These are phyloP conservation scores for Chionoecetes opilio DNA, from an alignment of 1,140 invertebrate genomes.

Conservation along the genomic window DNA sequence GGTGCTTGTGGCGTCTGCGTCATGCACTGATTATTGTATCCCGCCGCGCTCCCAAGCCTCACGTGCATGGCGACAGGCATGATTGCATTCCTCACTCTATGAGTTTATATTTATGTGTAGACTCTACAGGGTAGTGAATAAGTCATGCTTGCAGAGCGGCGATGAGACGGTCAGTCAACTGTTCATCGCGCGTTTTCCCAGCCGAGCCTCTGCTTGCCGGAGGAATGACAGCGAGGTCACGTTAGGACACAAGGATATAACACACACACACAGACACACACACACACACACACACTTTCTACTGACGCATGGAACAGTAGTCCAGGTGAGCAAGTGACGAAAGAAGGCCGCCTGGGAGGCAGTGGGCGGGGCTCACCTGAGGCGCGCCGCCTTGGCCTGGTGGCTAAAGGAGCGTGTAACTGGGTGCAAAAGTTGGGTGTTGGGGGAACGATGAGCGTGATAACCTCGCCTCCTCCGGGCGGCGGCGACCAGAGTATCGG, in stretches of 20 bases:
- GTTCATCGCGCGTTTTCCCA: background rate
- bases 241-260: background rate
- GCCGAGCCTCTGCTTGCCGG: background rate
- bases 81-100: background rate
- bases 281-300: conserved; percentile 28
- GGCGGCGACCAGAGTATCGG: conserved; percentile 51
- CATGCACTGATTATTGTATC: conserved; percentile 51
- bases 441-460: conserved; percentile 5
- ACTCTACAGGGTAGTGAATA: background rate
- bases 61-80: conserved; percentile 8
- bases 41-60: background rate
- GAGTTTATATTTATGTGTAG: background rate
- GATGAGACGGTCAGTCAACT: background rate
- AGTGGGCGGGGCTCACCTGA: conserved; percentile 1
- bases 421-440: background rate
- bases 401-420: background rate
- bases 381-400: background rate
- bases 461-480: background rate
- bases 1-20: conserved; percentile 5
- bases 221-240: background rate
- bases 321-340: conserved; percentile 15
- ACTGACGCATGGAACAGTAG: conserved; percentile 7
- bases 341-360: conserved; percentile 13
- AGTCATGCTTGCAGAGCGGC: background rate
- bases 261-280: conserved; percentile 1